Base-by-base conservation (phyloP, 2,797 vertebrate species). In the Phalanger gymnotis region DNA sequence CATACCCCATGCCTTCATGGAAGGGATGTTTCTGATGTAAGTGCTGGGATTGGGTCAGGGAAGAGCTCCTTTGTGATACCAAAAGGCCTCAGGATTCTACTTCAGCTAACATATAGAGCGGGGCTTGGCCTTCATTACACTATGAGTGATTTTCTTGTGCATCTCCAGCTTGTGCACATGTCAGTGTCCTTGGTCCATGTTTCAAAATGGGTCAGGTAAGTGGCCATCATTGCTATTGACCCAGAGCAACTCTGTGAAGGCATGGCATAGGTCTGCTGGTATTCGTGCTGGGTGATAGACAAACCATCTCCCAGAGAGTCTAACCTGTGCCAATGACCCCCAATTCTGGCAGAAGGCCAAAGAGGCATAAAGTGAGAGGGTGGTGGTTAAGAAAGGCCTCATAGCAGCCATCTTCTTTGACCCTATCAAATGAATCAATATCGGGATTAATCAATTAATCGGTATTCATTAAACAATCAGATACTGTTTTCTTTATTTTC, bases 171-270 rank as follows among this genome's bases (percentile, higher is more conserved):
- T 54, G 53, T 91, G 54, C 93, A 47, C 30, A 81, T 93, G 92
- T 97, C 95, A 94, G 91, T 96, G 94, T 96, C 92, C 95, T 97
- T 97, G 95, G 96, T 97, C 97, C 54, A 31, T 90, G 28, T 93
- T 90, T 93, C 54, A 57, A 90, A 54, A 52, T 51, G 6, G 93
- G 3, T 97, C 95, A 92, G 93, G 93, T 96, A 96, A 94, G 92
- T 96, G 53, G 93, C 95, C 94, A 96, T 95, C 96, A 91, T 97
- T 95, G 93, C 96, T 95, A 91, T 93, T 11, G 94, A 96, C 91
- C 94, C 96, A 12, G 14, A n/a, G 30, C 19, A n/a, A 53, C 34
- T 34, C 61, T 91, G 31, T 16, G 31, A 66, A n/a, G 58, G 31
- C 3, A 13, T 61, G 58, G 31, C 58, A 34, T 14, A 61, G 58